Evolutionary conservation across 2,888 invertebrate species (phyloP).

Genomic region (Callosobruchus maculatus): DNA sequence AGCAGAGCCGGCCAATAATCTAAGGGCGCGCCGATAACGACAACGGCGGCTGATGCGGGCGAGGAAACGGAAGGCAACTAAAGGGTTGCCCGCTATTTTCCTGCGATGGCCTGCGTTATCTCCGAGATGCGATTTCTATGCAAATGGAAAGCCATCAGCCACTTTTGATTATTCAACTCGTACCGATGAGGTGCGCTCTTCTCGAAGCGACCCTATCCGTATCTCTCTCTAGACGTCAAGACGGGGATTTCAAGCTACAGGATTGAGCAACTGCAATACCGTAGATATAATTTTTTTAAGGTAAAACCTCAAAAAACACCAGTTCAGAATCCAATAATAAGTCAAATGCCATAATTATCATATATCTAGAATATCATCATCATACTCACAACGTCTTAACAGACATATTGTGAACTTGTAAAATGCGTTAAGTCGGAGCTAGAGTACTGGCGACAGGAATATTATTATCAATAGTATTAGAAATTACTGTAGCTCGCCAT

Average conservation of each 20-base stretch:
- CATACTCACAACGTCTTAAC: too few relatives aligned
- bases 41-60: background rate
- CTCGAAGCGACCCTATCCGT: background rate
- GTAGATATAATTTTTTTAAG: too few relatives aligned
- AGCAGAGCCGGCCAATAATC: background rate
- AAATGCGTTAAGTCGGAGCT: too few relatives aligned
- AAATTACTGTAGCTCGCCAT: too few relatives aligned
- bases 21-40: background rate
- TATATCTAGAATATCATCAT: too few relatives aligned
- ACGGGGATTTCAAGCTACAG: background rate
- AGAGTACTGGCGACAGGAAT: too few relatives aligned
- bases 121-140: constrained; percentile 36
- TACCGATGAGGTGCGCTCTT: background rate
- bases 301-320: too few relatives aligned
- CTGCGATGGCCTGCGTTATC: constrained; percentile 24
- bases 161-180: constrained; percentile 34
- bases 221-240: background rate
- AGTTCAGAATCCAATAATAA: too few relatives aligned
- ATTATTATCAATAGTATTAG: too few relatives aligned
- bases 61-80: constrained; percentile 20
- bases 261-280: background rate
- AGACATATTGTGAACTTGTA: too few relatives aligned
- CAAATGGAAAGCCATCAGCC: constrained; percentile 27
- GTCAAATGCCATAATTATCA: too few relatives aligned
- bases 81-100: constrained; percentile 31